Conservation (phyloP, 92 coral and sea anemone species). For the Micromussa lordhowensis region DNA sequence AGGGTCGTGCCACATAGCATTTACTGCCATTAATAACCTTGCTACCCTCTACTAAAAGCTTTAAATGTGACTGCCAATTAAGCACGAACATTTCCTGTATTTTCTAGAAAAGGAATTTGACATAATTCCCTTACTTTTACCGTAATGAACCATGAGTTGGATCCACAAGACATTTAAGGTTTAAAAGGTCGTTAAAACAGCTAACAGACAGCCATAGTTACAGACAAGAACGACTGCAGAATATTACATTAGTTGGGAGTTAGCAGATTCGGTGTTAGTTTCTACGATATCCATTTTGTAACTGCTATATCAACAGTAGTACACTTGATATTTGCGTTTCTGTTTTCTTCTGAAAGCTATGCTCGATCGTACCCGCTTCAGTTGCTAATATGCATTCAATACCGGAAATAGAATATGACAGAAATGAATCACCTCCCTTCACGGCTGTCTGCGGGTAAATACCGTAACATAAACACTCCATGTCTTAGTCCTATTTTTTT, state of each 20-base stretch:
- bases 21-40: not conserved
- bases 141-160: not conserved
- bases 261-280: not conserved
- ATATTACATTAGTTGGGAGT: not conserved
- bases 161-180: not conserved
- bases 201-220: not conserved
- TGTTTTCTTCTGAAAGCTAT: not conserved
- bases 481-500: not conserved
- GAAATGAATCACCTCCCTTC: constrained; percentile 1
- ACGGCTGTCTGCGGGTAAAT: constrained; percentile 17
- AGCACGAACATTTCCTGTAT: not conserved
- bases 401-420: constrained; percentile 21
- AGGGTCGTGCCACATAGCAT: not conserved
- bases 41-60: not conserved
- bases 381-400: not conserved
- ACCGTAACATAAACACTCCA: constrained; percentile 14
- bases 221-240: constrained; percentile 3
- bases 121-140: not conserved
- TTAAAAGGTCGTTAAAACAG: not conserved
- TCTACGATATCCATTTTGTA: not conserved
- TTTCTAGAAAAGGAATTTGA: not conserved
- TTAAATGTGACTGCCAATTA: not conserved
- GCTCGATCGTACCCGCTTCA: not conserved
- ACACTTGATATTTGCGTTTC: not conserved
- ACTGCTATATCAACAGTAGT: not conserved